These are phyloP conservation scores for Synergus umbraculus DNA, from an alignment of 2,888 invertebrate species.

Conservation along the genomic window DNA sequence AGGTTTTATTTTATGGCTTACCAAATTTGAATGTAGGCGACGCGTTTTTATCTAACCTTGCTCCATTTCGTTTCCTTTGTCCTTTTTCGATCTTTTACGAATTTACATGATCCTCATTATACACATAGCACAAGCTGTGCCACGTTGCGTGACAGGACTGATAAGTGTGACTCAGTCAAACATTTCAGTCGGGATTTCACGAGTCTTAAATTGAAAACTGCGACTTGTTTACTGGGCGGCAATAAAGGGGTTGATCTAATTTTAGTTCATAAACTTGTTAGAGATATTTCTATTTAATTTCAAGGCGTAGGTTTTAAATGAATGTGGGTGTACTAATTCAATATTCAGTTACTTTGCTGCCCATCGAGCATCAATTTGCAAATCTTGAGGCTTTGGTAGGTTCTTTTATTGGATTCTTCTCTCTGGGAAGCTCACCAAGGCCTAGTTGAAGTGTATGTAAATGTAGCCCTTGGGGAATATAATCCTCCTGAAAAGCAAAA, in stretches of 20 bases:
- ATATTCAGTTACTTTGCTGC: constrained; percentile 46
- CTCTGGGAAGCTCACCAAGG: constrained; percentile 53
- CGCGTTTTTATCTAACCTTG: constrained; percentile 51
- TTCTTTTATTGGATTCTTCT: constrained; percentile 71
- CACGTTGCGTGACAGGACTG: constrained; percentile 67
- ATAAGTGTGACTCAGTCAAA: constrained; percentile 62
- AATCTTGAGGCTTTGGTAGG: constrained; percentile 64
- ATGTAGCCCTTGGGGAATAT: constrained; percentile 66
- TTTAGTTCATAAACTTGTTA: constrained; percentile 2
- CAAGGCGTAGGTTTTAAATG: too few species aligned
- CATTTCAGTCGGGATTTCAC: constrained; percentile 51
- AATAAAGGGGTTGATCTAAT: background rate
- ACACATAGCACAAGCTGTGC: constrained; percentile 52
- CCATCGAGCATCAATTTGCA: constrained; percentile 46
- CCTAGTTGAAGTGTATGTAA: constrained; percentile 66
- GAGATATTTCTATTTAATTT: background rate
- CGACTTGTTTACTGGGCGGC: background rate
- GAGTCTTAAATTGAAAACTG: constrained; percentile 5
- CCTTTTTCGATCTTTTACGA: constrained; percentile 49
- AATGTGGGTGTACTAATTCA: constrained; percentile 41
- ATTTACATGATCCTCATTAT: constrained; percentile 61
- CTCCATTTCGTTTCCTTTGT: constrained; percentile 47
- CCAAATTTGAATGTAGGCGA: constrained; percentile 46
- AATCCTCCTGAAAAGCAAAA: constrained; percentile 64
- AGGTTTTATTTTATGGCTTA: constrained; percentile 62